phyloP scores from a whole-genome alignment of 1,140 invertebrate genomes.

The Lethrus apterus region DNA sequence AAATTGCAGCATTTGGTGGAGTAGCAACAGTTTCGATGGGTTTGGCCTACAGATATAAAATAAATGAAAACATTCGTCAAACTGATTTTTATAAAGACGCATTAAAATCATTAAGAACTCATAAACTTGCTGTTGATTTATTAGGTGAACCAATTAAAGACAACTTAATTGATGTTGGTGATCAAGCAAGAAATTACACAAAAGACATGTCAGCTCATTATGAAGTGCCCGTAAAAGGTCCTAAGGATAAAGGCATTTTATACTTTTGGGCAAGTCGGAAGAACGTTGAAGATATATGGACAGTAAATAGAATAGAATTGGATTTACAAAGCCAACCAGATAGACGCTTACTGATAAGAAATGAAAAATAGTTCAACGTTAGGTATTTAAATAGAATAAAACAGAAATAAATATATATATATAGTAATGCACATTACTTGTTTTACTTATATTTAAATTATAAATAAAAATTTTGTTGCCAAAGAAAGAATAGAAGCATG shows the following conservation, averaged over 20 bases:
- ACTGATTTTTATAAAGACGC: constrained; percentile 52
- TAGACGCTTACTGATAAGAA: constrained; percentile 43
- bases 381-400: no score
- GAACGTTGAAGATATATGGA: constrained; percentile 40
- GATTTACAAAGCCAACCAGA: constrained; percentile 45
- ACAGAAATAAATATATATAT: no score
- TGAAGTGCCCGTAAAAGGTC: constrained; percentile 51
- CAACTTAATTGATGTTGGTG: constrained; percentile 48
- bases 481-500: no score
- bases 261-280: constrained; percentile 47
- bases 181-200: constrained; percentile 47
- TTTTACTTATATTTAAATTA: no score
- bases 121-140: constrained; percentile 49
- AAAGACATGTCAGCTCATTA: constrained; percentile 48
- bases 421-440: no score
- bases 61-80: constrained; percentile 43
- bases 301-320: constrained; percentile 46
- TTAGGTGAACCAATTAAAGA: constrained; percentile 60
- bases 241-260: constrained; percentile 50
- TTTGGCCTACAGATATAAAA: constrained; percentile 40
- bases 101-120: constrained; percentile 45
- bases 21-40: constrained; percentile 42
- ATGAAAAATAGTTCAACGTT: no score
- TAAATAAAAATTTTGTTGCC: no score
- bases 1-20: constrained; percentile 46